Conservation (phyloP, 2,888 invertebrate genomes). For the Sinohyriopsis cumingii region DNA sequence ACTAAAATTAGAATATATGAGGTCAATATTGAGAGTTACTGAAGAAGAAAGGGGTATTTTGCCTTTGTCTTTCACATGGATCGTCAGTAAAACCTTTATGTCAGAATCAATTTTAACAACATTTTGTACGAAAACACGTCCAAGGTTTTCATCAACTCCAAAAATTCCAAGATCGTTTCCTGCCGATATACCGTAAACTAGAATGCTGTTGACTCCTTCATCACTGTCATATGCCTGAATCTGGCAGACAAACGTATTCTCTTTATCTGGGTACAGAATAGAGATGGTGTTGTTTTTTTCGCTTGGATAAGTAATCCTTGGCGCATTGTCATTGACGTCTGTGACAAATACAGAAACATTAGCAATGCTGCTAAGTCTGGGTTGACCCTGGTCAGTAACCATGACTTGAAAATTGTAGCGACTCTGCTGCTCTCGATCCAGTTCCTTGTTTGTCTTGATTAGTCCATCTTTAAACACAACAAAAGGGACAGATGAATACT, state of each 20-base stretch:
- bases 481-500: constrained; percentile 34
- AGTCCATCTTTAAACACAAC: constrained; percentile 41
- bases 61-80: constrained; percentile 51
- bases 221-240: constrained; percentile 44
- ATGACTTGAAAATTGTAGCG: constrained; percentile 38
- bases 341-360: constrained; percentile 43
- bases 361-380: constrained; percentile 29
- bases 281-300: constrained; percentile 50
- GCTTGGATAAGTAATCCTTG: constrained; percentile 57
- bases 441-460: constrained; percentile 36
- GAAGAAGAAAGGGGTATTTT: constrained; percentile 37
- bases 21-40: constrained; percentile 28
- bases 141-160: constrained; percentile 36
- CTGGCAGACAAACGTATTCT: constrained; percentile 38
- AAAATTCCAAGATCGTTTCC: constrained; percentile 45
- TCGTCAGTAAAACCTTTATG: constrained; percentile 38
- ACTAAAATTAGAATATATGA: constrained; percentile 16
- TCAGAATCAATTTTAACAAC: constrained; percentile 24
- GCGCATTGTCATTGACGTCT: constrained; percentile 65
- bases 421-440: constrained; percentile 41
- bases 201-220: constrained; percentile 33
- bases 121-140: constrained; percentile 41
- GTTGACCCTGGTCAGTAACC: constrained; percentile 42
- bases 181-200: constrained; percentile 37
- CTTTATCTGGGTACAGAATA: constrained; percentile 41